A percentile compares a stretch with the other conserved stretches of the same genome.
Evolutionary conservation across 2,797 vertebrate species (phyloP).

Genomic region (Tapirus indicus): DNA sequence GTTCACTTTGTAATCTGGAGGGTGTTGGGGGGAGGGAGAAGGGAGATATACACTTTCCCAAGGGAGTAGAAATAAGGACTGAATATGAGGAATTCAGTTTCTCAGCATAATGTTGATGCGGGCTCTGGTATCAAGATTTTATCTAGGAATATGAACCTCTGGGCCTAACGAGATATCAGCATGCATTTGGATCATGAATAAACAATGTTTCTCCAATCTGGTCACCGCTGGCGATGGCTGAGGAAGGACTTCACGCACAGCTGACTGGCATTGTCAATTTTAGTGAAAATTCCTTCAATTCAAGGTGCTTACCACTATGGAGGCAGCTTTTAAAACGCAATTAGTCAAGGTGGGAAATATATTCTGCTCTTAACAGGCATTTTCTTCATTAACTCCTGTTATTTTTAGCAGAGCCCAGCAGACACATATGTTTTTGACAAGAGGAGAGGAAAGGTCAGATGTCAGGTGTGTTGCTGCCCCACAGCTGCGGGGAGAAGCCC

Average conservation of each 20-base stretch:
- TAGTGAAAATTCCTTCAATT: background rate
- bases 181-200: conserved; percentile 75
- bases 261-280: background rate
- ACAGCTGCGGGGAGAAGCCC: too few relatives aligned
- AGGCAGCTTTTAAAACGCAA: background rate
- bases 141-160: conserved; percentile 79
- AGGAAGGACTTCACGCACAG: background rate
- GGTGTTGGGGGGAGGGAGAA: background rate
- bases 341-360: conserved; percentile 43
- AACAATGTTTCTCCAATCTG: conserved; percentile 78
- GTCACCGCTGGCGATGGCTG: conserved; percentile 62
- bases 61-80: conserved; percentile 13
- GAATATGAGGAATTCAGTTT: conserved; percentile 65
- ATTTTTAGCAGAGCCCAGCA: background rate
- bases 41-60: conserved; percentile 30
- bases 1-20: conserved; percentile 13
- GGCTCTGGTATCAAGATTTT: conserved; percentile 74
- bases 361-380: background rate
- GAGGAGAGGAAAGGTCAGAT: background rate
- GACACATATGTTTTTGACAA: background rate
- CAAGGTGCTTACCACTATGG: background rate
- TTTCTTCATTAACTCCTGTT: conserved; percentile 11
- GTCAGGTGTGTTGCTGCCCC: too few relatives aligned
- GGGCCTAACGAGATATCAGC: conserved; percentile 75
- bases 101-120: conserved; percentile 71